These are phyloP conservation scores for Pogonomyrmex californicus DNA, from an alignment of 1,140 invertebrate species.

Conservation along the genomic window DNA sequence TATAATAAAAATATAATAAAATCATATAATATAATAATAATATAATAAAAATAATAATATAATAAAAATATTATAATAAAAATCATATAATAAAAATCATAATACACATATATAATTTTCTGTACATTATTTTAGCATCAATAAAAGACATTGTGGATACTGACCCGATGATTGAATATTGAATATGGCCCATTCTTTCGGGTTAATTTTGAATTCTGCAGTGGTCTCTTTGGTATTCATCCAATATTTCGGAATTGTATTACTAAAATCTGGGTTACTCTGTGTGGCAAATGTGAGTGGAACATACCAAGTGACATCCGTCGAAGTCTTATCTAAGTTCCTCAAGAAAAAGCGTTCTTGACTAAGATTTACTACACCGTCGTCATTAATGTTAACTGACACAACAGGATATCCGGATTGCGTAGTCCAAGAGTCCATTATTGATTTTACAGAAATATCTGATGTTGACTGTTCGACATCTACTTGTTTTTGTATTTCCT, in stretches of 20 bases:
- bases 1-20: no score
- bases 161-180: constrained; percentile 90
- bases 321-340: constrained; percentile 75
- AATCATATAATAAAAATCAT: no score
- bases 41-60: no score
- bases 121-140: not conserved
- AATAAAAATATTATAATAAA: no score
- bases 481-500: constrained; percentile 83
- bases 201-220: constrained; percentile 74
- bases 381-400: constrained; percentile 85
- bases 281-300: constrained; percentile 89
- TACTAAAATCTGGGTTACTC: constrained; percentile 86
- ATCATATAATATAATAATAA: no score
- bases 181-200: constrained; percentile 90
- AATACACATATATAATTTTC: no score
- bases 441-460: constrained; percentile 80
- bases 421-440: constrained; percentile 92
- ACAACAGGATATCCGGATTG: constrained; percentile 92
- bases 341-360: constrained; percentile 88
- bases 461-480: not conserved
- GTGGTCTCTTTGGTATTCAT: constrained; percentile 72
- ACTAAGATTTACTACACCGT: constrained; percentile 80
- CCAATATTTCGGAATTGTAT: constrained; percentile 87
- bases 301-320: constrained; percentile 87
- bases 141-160: constrained; percentile 28